A percentile compares a stretch with the other conserved stretches of the same genome.
These are phyloP conservation scores for Redunca redunca DNA, from an alignment of 2,113 vertebrate genomes.

Conservation along the genomic window DNA sequence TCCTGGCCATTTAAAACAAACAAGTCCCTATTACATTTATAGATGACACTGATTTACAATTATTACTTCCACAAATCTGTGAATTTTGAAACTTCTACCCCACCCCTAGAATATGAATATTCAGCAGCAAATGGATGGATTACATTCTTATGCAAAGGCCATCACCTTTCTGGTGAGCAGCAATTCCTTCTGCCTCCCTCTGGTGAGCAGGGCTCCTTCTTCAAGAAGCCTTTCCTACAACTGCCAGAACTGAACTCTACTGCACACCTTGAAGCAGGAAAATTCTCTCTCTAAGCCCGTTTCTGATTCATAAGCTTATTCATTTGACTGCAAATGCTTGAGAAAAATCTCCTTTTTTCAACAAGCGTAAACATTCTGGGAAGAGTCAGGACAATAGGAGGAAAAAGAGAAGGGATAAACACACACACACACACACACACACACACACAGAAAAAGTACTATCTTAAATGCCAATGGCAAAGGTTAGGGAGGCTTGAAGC, in stretches of 20 bases:
- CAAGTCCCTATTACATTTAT: constrained; percentile 57
- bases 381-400: neutral
- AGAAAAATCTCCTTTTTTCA: constrained; percentile 60
- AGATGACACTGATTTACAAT: constrained; percentile 61
- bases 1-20: constrained; percentile 17
- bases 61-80: constrained; percentile 51
- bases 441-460: neutral
- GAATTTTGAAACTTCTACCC: constrained; percentile 67
- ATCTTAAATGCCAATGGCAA: constrained; percentile 51
- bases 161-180: constrained; percentile 62
- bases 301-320: constrained; percentile 66
- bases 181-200: constrained; percentile 74
- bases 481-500: constrained; percentile 21
- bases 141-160: constrained; percentile 81
- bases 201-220: constrained; percentile 52
- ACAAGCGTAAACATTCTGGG: constrained; percentile 53
- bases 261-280: neutral
- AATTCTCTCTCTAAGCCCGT: constrained; percentile 27
- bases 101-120: constrained; percentile 79
- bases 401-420: neutral
- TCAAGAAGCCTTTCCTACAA: constrained; percentile 32
- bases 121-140: constrained; percentile 70
- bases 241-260: constrained; percentile 20
- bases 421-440: too few species aligned
- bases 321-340: constrained; percentile 51